Percentiles rank a stretch among this genome's conserved stretches.
Conservation (phyloP, 2,113 vertebrate species). For the Garra rufa region DNA sequence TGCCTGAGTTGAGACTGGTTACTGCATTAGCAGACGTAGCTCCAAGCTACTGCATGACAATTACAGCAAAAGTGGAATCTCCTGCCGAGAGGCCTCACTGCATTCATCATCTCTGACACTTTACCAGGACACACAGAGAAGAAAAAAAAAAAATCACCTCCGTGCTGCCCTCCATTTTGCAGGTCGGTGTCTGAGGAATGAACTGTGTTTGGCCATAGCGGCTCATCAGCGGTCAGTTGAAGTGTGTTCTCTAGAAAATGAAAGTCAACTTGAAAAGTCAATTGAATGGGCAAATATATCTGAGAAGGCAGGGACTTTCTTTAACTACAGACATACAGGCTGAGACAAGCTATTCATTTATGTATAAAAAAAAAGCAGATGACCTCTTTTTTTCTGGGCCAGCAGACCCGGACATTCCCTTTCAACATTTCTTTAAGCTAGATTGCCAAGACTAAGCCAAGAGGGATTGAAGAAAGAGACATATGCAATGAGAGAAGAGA, state of each 20-base stretch:
- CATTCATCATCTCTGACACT: slow-evolving; percentile 47
- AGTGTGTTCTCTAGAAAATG: slow-evolving; percentile 40
- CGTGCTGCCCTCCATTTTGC: slow-evolving; percentile 56
- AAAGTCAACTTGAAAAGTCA: slow-evolving; percentile 52
- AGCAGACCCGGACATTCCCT: slow-evolving; percentile 26
- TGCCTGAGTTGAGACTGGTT: slow-evolving; percentile 32
- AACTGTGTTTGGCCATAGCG: slow-evolving; percentile 43
- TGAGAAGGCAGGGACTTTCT: slow-evolving; percentile 6
- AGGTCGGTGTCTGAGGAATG: slow-evolving; percentile 51
- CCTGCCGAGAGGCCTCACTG: slow-evolving; percentile 16
- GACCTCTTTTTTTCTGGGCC: slow-evolving; percentile 43
- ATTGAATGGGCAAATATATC: slow-evolving; percentile 51
- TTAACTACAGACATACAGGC: neutral
- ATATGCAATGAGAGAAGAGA: neutral
- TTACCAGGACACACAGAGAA: slow-evolving; percentile 22
- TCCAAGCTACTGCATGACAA: slow-evolving; percentile 44
- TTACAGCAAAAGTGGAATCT: slow-evolving; percentile 41
- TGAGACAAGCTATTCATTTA: slow-evolving; percentile 30
- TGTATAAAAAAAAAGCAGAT: slow-evolving; percentile 39
- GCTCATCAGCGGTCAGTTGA: slow-evolving; percentile 46
- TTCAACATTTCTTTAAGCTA: slow-evolving; percentile 31
- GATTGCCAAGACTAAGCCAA: slow-evolving; percentile 6
- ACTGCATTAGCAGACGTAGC: slow-evolving; percentile 37
- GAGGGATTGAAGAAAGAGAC: neutral
- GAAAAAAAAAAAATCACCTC: slow-evolving; percentile 31